Base-by-base conservation (phyloP, 2,888 invertebrate genomes). In the Athrips mouffetella region DNA sequence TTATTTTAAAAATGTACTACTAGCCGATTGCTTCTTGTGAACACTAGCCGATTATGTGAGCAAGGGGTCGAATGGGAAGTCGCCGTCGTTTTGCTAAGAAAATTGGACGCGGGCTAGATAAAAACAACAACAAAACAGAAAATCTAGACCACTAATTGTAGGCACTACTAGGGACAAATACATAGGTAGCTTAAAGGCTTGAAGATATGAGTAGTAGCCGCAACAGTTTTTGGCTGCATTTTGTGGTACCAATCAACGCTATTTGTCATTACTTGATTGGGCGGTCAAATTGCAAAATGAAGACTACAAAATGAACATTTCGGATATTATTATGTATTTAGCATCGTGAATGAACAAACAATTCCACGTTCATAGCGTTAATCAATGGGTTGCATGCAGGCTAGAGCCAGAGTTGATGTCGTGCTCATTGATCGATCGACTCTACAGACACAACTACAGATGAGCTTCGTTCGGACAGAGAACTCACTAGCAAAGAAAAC, bases 321-420 rank as follows among this genome's bases (percentile, higher is more conserved):
- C 10, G 80, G 80, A 81, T 80, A 84, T 73, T 85, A 84, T 83
- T 78, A n/a, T n/a, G n/a, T n/a, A n/a, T n/a, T n/a, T n/a, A n/a
- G n/a, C 73, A 80, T 80, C 73, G 81, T 86, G 86, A 88, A 88
- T 87, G 88, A 86, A 86, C 84, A 83, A 85, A 83, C 85, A 86
- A 87, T 85, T 86, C 80, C 79, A 82, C 84, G 86, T 83, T 83
- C 85, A 84, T 86, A 85, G 81, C 82, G 83, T 86, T 84, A 87
- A 88, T 88, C 86, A 88, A 88, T 88, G 87, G 86, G 80, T 86
- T 81, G 85, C 84, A 87, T 84, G 86, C 85, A 85, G 78, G 80
- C 82, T 79, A 78, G 73, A 79, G 80, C 72, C 72, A 63, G 78
- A 76, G 71, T 68, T 73, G 80, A 81, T 80, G 83, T 82, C 79